A percentile compares a stretch with the other conserved stretches of the same genome.
Evolutionary conservation across 2,888 invertebrate genomes (phyloP).

Genomic region (Trissolcus brochymenae): DNA sequence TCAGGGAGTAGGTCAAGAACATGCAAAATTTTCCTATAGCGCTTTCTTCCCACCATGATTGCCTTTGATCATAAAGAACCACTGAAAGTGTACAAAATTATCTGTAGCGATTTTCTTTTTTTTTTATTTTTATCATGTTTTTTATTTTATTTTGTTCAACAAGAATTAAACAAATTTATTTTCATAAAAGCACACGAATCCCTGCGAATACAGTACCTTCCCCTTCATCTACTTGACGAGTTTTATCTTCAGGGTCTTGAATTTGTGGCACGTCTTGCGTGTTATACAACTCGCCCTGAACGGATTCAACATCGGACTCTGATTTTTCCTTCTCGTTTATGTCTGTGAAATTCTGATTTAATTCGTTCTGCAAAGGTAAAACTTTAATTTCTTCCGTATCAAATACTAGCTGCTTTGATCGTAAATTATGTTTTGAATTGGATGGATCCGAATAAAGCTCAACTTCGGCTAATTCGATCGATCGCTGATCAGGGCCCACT

Average conservation of each 20-base stretch:
- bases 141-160: background rate
- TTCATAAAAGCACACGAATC: background rate
- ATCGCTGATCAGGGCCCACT: constrained; percentile 59
- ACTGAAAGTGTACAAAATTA: background rate
- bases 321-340: constrained; percentile 19
- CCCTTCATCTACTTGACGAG: background rate
- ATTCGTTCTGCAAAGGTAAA: constrained; percentile 17
- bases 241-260: background rate
- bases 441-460: constrained; percentile 19
- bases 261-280: background rate
- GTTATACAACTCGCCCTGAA: background rate
- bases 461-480: constrained; percentile 60
- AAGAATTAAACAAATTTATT: background rate
- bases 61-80: background rate
- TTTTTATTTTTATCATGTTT: too few relatives aligned
- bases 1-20: background rate
- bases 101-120: too few relatives aligned
- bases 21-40: background rate
- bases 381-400: constrained; percentile 36
- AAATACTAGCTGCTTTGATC: constrained; percentile 28
- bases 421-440: constrained; percentile 21
- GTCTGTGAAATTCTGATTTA: constrained; percentile 11
- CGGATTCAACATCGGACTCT: background rate
- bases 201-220: background rate
- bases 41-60: constrained; percentile 1